Evolutionary conservation across 2,113 vertebrate species (phyloP), one percentile per base, ranked within the genome.

Genomic region (Ailurus styani): DNA sequence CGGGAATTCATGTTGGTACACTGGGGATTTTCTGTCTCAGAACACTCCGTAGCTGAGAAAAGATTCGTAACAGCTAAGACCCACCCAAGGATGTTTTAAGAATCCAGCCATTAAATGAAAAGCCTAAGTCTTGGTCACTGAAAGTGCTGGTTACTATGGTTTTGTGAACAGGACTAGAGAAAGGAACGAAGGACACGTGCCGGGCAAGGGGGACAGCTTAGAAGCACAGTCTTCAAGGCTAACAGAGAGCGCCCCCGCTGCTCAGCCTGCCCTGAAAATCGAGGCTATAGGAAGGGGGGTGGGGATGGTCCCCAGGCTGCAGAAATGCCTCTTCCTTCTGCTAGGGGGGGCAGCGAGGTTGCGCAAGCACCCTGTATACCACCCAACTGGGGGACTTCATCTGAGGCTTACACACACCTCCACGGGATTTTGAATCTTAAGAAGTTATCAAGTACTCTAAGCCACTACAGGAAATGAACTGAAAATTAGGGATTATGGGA

Each of bases 241-340:
- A 72, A 91, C 31, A 81, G 93, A 96, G 87, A 93, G 73, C 12
- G 29, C 29, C 81, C 90, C 94, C 93, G 87, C 90, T 72, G 57
- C 57, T 66, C 96, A 96, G 90, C 66, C 94, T 77, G 77, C 91
- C 96, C 0, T 4, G 89, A 25, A 70, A 96, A 96, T 86, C 62
- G 95, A 98, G 94, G 98, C 97, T 97, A 73, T 57, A 94, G 96
- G 93, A 92, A 64, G 20, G 55, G 75, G 96, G 72, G 17, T 34
- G 62, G 14, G 62, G 96, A 97, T 12, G 68, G 91, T 45, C 64
- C 85, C 81, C 96, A 60, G 87, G 92, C 77, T 97, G 85, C 94
- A 97, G 90, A 98, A 98, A 97, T 40, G 77, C 97, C 91, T 98
- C 96, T 91, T 72, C 96, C 97, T 96, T 88, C 83, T 96, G 93